phyloP scores from a whole-genome alignment of 64 coral and sea anemone genomes.

The Stichodactyla mertensii region DNA sequence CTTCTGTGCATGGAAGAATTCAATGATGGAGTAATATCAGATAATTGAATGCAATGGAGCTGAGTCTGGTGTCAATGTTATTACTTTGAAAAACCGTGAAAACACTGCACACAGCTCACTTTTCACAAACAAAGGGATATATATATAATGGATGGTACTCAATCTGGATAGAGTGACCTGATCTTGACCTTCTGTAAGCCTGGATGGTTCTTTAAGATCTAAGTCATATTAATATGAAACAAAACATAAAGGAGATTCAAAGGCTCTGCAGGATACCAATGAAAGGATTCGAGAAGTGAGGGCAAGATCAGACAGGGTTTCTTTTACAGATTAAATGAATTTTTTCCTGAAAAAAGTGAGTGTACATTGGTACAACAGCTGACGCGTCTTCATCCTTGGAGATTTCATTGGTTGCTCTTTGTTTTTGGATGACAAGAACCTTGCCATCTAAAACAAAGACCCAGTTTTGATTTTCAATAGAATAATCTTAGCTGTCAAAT shows the following conservation, averaged over 20 bases:
- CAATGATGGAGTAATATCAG: background rate
- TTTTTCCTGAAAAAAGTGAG: background rate
- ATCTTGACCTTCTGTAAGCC: background rate
- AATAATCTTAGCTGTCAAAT: conserved; percentile 4
- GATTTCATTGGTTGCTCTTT: background rate
- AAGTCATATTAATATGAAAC: background rate
- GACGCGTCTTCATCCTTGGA: background rate
- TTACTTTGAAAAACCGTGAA: background rate
- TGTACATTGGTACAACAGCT: background rate
- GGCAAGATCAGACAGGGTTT: too few relatives aligned
- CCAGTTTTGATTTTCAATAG: conserved; percentile 3
- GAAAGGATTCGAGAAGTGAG: background rate
- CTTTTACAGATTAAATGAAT: background rate
- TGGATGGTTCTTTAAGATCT: background rate
- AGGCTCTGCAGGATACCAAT: background rate
- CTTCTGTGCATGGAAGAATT: background rate
- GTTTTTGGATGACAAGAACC: background rate
- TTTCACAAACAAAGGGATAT: background rate
- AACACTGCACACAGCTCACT: background rate
- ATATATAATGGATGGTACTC: background rate
- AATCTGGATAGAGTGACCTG: background rate
- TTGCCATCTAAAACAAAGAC: background rate
- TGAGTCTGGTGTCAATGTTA: background rate
- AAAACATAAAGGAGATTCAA: background rate
- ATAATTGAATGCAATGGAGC: background rate